Evolutionary conservation across 2,797 vertebrate species (phyloP).

Genomic region (Eospalax fontanierii): DNA sequence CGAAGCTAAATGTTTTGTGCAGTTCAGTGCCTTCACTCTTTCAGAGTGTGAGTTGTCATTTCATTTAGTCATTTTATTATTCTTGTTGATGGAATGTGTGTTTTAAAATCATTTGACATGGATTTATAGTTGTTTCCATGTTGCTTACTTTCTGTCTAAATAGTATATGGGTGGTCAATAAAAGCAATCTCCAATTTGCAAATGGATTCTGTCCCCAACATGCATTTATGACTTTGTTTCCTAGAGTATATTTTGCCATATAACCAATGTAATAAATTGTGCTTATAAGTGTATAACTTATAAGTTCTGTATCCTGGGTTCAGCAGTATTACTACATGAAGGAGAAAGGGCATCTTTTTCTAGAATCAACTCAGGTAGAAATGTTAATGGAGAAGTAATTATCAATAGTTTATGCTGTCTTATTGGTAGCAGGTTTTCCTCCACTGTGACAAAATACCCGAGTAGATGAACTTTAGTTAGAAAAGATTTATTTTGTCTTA

Average conservation of each 20-base stretch:
- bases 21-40: background rate
- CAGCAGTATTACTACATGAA: background rate
- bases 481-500: background rate
- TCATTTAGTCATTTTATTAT: background rate
- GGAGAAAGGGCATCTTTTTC: background rate
- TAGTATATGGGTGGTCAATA: background rate
- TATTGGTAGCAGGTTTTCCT: background rate
- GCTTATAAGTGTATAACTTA: background rate
- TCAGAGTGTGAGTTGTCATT: background rate
- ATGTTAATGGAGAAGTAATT: too few species aligned
- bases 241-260: background rate
- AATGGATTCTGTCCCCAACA: background rate
- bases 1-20: slow-evolving; percentile 3
- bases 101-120: background rate
- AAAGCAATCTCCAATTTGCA: background rate
- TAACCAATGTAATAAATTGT: slow-evolving; percentile 24
- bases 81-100: background rate
- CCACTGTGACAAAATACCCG: background rate
- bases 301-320: background rate
- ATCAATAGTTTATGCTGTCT: background rate
- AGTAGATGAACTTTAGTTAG: background rate
- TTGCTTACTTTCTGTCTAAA: background rate
- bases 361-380: background rate
- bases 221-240: background rate
- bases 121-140: background rate